Evolutionary conservation across 2,888 invertebrate species (phyloP), one percentile per base, ranked within the genome.

Genomic region (Phragmatobia fuliginosa): DNA sequence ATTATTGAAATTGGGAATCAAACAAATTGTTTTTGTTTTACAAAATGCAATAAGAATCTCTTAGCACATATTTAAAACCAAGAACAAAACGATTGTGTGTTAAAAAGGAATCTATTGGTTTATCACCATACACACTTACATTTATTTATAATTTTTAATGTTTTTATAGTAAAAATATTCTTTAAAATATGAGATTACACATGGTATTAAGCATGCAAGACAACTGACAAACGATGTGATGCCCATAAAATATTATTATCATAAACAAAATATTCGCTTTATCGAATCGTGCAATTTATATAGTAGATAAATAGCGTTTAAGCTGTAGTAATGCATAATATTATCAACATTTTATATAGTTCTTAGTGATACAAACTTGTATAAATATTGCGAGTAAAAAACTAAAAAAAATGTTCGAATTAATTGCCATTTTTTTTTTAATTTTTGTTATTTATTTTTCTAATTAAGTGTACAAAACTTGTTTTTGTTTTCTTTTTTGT

Each of bases 201-300:
- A 41, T 28, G 16, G 28, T 28, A 38, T 62, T 63, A 8, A n/a
- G 45, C 33, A 59, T 10, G 14, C n/a, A n/a, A 11, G 14, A 52
- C 36, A 33, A n/a, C 52, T 25, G 25, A 67, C 33, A 61, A 52
- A 68, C 79, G 81, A 79, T 78, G 78, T 78, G 76, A 80, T 33
- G 77, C 73, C 78, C 81, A 67, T 78, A 72, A 70, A 83, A 72
- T 84, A 78, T 79, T 78, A 81, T 70, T 74, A 83, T 79, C 77
- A 75, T 77, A 80, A 83, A 86, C 86, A 89, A 88, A 52, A 90
- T 90, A 91, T 88, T 94, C 93, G 94, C 94, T 94, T 93, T 93
- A 94, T 94, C 89, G 86, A 94, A 92, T 92, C 89, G 95, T 95
- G 95, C 95, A 95, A 95, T 95, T 94, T 95, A 92, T 86, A 89